phyloP scores from a whole-genome alignment of 2,888 invertebrate genomes.

The Synergus japonicus region DNA sequence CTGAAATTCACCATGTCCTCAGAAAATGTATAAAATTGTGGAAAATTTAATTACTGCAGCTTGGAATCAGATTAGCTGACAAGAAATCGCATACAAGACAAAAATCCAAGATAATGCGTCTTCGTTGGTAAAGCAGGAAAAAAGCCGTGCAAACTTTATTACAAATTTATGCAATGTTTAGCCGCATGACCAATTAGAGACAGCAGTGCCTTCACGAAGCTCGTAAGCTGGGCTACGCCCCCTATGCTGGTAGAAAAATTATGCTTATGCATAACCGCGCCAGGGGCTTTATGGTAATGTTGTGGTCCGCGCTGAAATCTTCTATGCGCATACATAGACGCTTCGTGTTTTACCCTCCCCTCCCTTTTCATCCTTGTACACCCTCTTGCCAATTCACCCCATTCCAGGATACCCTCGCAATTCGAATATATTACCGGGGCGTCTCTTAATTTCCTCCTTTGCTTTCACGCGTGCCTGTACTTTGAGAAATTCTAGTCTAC shows the following conservation, averaged over 20 bases:
- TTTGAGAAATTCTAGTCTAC: conserved; percentile 31
- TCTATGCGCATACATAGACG: conserved; percentile 69
- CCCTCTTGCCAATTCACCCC: conserved; percentile 40
- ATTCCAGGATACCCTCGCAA: conserved; percentile 54
- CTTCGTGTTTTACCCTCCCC: conserved; percentile 61
- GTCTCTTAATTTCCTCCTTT: conserved; percentile 66
- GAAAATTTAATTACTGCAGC: conserved; percentile 15
- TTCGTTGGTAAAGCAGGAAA: conserved; percentile 58
- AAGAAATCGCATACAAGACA: conserved; percentile 55
- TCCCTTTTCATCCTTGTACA: conserved; percentile 48
- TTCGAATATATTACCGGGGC: conserved; percentile 69
- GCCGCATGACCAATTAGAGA: conserved; percentile 74
- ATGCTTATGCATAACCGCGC: conserved; percentile 74
- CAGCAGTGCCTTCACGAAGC: conserved; percentile 61
- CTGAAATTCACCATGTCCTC: background rate
- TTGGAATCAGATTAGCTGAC: conserved; percentile 56
- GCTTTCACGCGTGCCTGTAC: conserved; percentile 51
- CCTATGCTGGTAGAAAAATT: conserved; percentile 70
- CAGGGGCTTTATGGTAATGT: conserved; percentile 74
- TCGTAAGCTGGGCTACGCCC: conserved; percentile 64
- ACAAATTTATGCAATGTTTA: conserved; percentile 75
- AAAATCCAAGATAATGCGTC: conserved; percentile 68
- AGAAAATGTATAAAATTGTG: background rate
- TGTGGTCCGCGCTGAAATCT: conserved; percentile 73
- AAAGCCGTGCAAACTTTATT: conserved; percentile 68